phyloP scores from a whole-genome alignment of 2,888 invertebrate species.

The Eudasyphora cyanicolor region DNA sequence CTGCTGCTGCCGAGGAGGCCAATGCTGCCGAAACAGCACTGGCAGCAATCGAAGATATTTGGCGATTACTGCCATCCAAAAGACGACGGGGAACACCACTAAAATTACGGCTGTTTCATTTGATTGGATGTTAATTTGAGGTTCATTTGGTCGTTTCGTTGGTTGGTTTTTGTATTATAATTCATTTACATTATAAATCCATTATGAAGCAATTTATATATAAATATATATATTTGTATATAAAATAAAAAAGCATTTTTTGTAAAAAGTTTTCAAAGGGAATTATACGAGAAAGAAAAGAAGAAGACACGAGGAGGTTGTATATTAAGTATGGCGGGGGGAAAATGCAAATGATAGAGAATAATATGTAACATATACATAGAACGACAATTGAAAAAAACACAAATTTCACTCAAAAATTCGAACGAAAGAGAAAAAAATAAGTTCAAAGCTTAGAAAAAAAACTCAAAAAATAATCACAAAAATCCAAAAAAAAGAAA shows the following conservation, averaged over 20 bases:
- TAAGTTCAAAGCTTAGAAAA: too few relatives aligned
- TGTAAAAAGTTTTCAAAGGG: not conserved
- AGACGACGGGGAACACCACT: slow-evolving; percentile 80
- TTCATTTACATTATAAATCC: too few relatives aligned
- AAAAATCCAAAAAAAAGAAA: too few relatives aligned
- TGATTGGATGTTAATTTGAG: too few relatives aligned
- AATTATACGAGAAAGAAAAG: slow-evolving; percentile 41
- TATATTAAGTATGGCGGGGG: too few relatives aligned
- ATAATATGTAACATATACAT: not conserved
- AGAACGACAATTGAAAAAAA: not conserved
- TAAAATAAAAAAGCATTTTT: not conserved
- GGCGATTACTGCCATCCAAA: slow-evolving; percentile 78
- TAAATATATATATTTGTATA: not conserved
- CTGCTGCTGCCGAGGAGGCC: slow-evolving; percentile 64
- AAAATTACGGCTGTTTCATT: slow-evolving; percentile 77
- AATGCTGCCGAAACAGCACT: slow-evolving; percentile 70
- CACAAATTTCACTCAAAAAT: not conserved
- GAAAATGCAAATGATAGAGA: slow-evolving; percentile 1
- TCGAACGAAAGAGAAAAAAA: too few relatives aligned
- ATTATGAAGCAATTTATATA: slow-evolving; percentile 44
- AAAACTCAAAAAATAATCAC: too few relatives aligned
- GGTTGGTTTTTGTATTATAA: slow-evolving; percentile 6
- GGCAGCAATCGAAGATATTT: slow-evolving; percentile 73
- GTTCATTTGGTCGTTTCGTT: slow-evolving; percentile 13
- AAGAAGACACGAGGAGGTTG: slow-evolving; percentile 19